Evolutionary conservation across 2,113 vertebrate species (phyloP), one percentile per base, ranked within the genome.

Genomic region (Ciconia boyciana): DNA sequence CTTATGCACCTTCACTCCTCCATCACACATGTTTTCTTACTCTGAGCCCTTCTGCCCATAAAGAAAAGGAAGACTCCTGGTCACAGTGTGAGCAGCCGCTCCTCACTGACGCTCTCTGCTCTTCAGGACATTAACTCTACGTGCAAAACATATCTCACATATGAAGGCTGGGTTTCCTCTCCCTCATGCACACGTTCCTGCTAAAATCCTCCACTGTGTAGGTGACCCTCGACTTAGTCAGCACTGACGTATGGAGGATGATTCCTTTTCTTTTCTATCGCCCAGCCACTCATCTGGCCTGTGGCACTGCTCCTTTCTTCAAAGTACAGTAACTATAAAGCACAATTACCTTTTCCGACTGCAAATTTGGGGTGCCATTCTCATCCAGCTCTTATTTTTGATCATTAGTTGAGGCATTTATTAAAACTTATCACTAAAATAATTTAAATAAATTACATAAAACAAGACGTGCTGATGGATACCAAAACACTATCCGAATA

Each of bases 21-120:
- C 22, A 11, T 13, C 31, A 36, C 3, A 2, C 5, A 1, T 12
- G 46, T 75, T 58, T 82, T 78, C 51, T 78, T 51, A 21, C 4
- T 89, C 21, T 61, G 46, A 46, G 13, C 8, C 10, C n/a, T 46
- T 57, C 29, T 76, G 41, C 4, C 9, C 10, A 6, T 29, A 25
- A 41, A 32, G 39, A 54, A 58, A 70, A 75, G 7, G 10, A 48
- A 44, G 12, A 8, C 5, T 32, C 15, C 26, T 24, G 17, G 19
- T 18, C 49, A 43, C 10, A 48, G 32, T 6, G 18, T 43, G 51
- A 71, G 41, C 43, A 64, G 17, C 5, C 0, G 0, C 18, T 44
- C 62, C 22, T 44, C 18, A 13, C 15, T 32, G 44, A 41, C 15
- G 3, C 36, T 25, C 52, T 54, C 44, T 48, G 51, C 15, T 24